A percentile compares a stretch with the other conserved stretches of the same genome.
phyloP scores from a whole-genome alignment of 2,113 vertebrate species.

The Ia io region DNA sequence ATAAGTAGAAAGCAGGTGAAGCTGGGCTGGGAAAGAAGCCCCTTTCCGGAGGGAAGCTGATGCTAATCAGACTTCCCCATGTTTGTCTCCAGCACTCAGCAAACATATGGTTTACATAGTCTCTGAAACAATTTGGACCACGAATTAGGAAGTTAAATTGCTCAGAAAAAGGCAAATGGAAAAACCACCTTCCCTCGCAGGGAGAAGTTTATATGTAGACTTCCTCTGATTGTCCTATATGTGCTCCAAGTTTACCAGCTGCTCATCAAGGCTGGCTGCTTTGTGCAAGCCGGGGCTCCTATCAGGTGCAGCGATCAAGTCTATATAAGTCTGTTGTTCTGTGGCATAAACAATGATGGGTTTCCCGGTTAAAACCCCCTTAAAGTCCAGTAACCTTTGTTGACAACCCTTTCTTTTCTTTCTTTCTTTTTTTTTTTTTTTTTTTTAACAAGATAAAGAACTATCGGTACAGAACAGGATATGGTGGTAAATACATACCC shows the following conservation, averaged over 20 bases:
- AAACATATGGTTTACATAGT: slow-evolving; percentile 36
- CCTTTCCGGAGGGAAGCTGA: slow-evolving; percentile 36
- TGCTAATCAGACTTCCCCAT: slow-evolving; percentile 44
- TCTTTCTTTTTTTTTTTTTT: neutral
- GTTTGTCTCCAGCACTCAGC: slow-evolving; percentile 20
- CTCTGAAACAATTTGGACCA: slow-evolving; percentile 39
- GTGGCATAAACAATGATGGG: neutral
- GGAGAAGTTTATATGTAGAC: neutral
- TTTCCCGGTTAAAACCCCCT: neutral
- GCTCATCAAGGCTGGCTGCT: neutral
- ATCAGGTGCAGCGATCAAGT: neutral
- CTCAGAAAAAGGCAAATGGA: slow-evolving; percentile 40
- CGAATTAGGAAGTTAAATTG: slow-evolving; percentile 38
- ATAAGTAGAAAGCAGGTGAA: neutral
- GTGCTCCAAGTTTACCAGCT: neutral
- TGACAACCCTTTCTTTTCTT: neutral
- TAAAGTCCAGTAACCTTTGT: neutral
- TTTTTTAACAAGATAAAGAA: neutral
- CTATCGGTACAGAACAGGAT: neutral
- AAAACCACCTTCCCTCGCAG: slow-evolving; percentile 36
- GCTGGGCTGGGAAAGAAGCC: neutral
- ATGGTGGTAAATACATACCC: neutral
- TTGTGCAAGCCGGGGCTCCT: neutral
- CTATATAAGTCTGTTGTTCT: neutral
- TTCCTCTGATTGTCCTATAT: neutral